Conservation (phyloP, 2,113 vertebrate genomes). For the Brachypteracias leptosomus region DNA sequence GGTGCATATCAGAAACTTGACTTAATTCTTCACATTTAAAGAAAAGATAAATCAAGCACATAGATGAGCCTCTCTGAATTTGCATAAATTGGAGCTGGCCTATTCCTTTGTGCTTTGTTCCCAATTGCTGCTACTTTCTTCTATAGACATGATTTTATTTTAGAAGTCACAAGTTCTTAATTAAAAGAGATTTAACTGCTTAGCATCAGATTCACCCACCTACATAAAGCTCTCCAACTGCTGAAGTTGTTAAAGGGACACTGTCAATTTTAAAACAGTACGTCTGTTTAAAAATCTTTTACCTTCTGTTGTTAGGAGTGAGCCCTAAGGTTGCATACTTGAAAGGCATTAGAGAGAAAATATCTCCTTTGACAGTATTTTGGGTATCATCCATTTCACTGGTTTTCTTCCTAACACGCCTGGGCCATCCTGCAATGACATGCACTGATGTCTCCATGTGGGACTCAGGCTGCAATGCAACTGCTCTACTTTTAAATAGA, state of each 20-base stretch:
- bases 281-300: neutral
- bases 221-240: slow-evolving; percentile 41
- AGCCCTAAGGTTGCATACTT: neutral
- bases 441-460: neutral
- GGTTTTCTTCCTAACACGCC: neutral
- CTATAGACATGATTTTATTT: slow-evolving; percentile 9
- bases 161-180: slow-evolving; percentile 17
- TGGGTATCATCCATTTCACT: neutral
- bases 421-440: neutral
- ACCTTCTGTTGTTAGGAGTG: slow-evolving; percentile 33
- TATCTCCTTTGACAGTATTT: neutral
- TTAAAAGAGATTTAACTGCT: slow-evolving; percentile 56
- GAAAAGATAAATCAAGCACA: neutral
- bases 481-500: neutral
- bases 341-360: neutral
- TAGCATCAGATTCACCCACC: slow-evolving; percentile 37
- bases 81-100: neutral
- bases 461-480: neutral
- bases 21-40: neutral
- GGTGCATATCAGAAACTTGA: neutral
- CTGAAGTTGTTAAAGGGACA: slow-evolving; percentile 17
- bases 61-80: neutral
- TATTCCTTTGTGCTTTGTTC: neutral
- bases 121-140: neutral
- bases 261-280: neutral